Evolutionary conservation across 2,888 invertebrate genomes (phyloP), one percentile per base, ranked within the genome.

Genomic region (Troilus luridus): DNA sequence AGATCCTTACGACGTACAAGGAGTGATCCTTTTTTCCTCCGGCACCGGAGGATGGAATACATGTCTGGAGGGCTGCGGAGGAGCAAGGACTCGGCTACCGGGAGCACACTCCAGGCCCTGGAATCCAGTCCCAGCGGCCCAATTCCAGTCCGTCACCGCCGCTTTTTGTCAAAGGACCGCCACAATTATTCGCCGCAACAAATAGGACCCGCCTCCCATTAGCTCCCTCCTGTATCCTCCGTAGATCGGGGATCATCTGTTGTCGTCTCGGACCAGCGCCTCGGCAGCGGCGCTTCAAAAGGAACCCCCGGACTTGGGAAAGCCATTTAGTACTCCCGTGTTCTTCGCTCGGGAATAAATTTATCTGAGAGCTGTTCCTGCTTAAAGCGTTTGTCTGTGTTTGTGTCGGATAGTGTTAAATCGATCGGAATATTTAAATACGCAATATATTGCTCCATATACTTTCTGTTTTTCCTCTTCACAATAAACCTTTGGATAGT

Each of bases 121-220:
- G 90, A 90, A 90, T 90, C 54, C 89, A n/a, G 64, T n/a, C 17
- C 41, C 54, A 54, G 58, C 77, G 67, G n/a, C 90, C 90, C 56
- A 90, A 90, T 90, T 77, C 72, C 85, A 58, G 56, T 77, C 41
- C 54, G 89, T 89, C 67, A 54, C 77, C 72, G 24, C n/a, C 62
- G 60, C 67, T 90, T 90, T 90, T 90, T 90, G 67, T 90, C 90
- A 90, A 90, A 90, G 90, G 58, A 67, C 90, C 56, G 56, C 21
- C 67, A 24, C 90, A 56, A 85, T 85, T 56, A 56, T n/a, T 21
- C 21, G 56, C 56, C 85, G 85, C 85, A 77, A 77, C 72, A 85
- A 85, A 85, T 85, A 85, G 85, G 85, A 85, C 41, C 41, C 27
- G 72, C 17, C 72, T 41, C 27, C 27, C 72, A 41, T 41, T 17